Conservation (phyloP, 1,140 invertebrate genomes). For the Anoplolepis gracilipes region DNA sequence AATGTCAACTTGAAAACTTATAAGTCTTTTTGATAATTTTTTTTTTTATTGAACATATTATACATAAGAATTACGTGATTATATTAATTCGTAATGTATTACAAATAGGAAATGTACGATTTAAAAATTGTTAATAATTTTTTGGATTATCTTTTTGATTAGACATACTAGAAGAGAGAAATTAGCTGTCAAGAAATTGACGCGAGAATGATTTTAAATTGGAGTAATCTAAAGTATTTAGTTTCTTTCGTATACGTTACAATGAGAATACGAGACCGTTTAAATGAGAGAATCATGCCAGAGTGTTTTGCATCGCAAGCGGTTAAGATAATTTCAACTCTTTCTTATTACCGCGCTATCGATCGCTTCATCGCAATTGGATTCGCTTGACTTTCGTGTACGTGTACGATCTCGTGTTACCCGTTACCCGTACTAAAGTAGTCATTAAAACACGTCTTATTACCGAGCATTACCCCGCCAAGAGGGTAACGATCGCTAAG, state of each 20-base stretch:
- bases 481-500: slow-evolving; percentile 66
- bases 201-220: not conserved
- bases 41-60: too few relatives aligned
- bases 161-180: too few relatives aligned
- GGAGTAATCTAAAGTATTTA: not conserved
- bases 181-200: not conserved
- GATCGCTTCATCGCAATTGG: slow-evolving; percentile 36
- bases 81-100: not conserved
- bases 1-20: not conserved
- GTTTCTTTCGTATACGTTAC: not conserved
- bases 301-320: slow-evolving; percentile 9
- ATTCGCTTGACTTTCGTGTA: slow-evolving; percentile 37
- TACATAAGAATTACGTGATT: too few relatives aligned
- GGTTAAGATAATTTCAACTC: slow-evolving; percentile 31
- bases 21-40: not conserved
- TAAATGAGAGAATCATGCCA: not conserved
- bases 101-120: not conserved
- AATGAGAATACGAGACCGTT: not conserved
- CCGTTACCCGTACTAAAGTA: slow-evolving; percentile 31
- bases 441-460: slow-evolving; percentile 60
- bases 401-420: slow-evolving; percentile 8
- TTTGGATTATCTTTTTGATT: not conserved
- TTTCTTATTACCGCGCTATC: not conserved
- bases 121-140: not conserved
- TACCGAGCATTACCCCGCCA: slow-evolving; percentile 61